Base-by-base conservation (phyloP, 2,888 invertebrate genomes). In the Trichogramma evanescens region DNA sequence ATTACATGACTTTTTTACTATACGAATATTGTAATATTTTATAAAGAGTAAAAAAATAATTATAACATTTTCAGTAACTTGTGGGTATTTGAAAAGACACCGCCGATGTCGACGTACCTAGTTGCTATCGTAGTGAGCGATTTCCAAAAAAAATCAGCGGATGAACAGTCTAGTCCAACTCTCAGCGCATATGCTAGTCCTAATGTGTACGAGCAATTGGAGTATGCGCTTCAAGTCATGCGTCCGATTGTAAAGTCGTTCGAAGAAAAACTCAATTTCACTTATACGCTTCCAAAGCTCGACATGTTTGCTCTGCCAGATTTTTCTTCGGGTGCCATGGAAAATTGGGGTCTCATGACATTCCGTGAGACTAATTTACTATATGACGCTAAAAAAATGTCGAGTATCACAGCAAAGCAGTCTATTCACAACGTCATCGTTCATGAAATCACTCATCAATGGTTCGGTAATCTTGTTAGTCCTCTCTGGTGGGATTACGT, bases 121-220 rank as follows among this genome's bases (percentile, higher is more conserved):
- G 84, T 93, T 2, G 94, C 93, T 0, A 88, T 94, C 71, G 81
- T 92, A 5, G 84, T 95, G 1, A 90, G 91, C 13, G 89, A 91
- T 69, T 87, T 89, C 54, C 79, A 50, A 2, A 77, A 0, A 9
- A 56, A 6, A 8, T 5, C 6, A 0, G 43, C 55, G 3, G n/a
- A n/a, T 0, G 10, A 72, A 4, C 55, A 50, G 3, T 40, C 54
- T 5, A 8, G 8, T 0, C 13, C 72, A 2, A 54, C 26, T 0
- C 61, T 61, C 54, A 38, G 42, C 0, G 82, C 93, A 0, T 87
- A 86, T 76, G 83, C 91, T 0, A 83, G 89, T 61, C 83, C 84
- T 2, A 86, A 87, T 48, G 86, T 85, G n/a, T 80, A 84, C 5
- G 73, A 83, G 4, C 87, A 91, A 72, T 84, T 86, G 0, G 73